Base-by-base conservation (phyloP, 2,888 invertebrate genomes). In the Andrena trimmerana region DNA sequence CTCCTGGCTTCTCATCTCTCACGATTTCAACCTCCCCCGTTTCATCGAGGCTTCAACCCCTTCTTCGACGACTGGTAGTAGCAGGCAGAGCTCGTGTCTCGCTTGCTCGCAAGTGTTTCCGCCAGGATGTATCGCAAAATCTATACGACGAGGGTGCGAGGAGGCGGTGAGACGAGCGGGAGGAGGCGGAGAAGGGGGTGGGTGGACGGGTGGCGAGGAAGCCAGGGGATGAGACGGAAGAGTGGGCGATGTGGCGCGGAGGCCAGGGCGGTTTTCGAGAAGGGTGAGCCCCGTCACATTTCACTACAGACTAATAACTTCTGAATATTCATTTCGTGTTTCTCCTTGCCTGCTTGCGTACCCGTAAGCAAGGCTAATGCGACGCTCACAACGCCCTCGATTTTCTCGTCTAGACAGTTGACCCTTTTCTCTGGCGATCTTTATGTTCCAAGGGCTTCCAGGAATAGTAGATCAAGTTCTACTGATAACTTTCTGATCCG, bases 261-360 rank as follows among this genome's bases (percentile, higher is more conserved):
- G 89, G 81, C 80, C 88, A 87, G 89, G 89, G 86, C 75, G 90
- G 89, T 90, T 89, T 92, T 90, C 89, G 90, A 91, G 92, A 92
- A 93, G 92, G 93, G 92, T 92, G 93, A 93, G 90, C 92, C 92
- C 92, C 93, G 93, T 94, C 94, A 94, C 93, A 94, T 94, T 93
- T 94, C 93, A 93, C 93, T 93, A 92, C 93, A 93, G 93, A 94
- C 94, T 94, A 94, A 94, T 94, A 94, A 94, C 94, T 94, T 93
- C 93, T 94, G 93, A 94, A 94, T 94, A 94, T 94, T 94, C 94
- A 94, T 94, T 94, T 94, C 93, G 92, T 92, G 94, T 93, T 93
- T 93, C 94, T 93, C 92, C 92, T 93, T 92, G 93, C 91, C 92
- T 92, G 91, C 92, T 91, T 89, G 91, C 89, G 88, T 86, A 86